Evolutionary conservation across 2,113 vertebrate genomes (phyloP).

Genomic region (Ciconia maguari): DNA sequence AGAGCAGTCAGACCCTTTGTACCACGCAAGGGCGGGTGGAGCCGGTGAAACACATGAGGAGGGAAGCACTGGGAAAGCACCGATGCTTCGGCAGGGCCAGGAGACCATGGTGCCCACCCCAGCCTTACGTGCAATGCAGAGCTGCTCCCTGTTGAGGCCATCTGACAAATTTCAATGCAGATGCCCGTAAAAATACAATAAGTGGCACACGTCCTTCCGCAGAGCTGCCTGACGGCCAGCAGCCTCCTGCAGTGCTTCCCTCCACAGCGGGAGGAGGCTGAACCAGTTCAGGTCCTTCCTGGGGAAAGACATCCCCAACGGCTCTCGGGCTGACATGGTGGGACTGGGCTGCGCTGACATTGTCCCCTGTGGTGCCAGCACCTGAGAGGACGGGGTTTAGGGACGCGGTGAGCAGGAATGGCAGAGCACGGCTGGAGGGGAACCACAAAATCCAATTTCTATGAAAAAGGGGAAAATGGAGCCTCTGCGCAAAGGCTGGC

Average conservation of each 20-base stretch:
- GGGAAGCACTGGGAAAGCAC: not conserved
- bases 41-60: rapidly evolving
- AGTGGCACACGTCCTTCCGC: no score
- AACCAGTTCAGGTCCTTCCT: not conserved
- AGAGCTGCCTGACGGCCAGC: not conserved
- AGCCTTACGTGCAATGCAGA: rapidly evolving
- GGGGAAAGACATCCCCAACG: not conserved
- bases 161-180: not conserved
- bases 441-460: not conserved
- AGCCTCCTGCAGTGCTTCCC: not conserved
- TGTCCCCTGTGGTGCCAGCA: not conserved
- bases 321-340: not conserved
- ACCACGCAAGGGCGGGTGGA: not conserved
- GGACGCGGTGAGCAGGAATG: not conserved
- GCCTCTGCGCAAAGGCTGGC: not conserved
- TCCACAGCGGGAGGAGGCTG: not conserved
- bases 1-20: not conserved
- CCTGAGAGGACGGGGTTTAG: not conserved
- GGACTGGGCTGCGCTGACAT: not conserved
- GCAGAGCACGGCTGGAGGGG: not conserved
- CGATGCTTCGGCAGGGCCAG: rapidly evolving
- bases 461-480: not conserved
- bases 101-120: not conserved
- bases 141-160: not conserved
- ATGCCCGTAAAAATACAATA: not conserved